Percentiles rank a stretch among this genome's conserved stretches.
Evolutionary conservation across 2,797 vertebrate species (phyloP).

Genomic region (Chrosomus eos): DNA sequence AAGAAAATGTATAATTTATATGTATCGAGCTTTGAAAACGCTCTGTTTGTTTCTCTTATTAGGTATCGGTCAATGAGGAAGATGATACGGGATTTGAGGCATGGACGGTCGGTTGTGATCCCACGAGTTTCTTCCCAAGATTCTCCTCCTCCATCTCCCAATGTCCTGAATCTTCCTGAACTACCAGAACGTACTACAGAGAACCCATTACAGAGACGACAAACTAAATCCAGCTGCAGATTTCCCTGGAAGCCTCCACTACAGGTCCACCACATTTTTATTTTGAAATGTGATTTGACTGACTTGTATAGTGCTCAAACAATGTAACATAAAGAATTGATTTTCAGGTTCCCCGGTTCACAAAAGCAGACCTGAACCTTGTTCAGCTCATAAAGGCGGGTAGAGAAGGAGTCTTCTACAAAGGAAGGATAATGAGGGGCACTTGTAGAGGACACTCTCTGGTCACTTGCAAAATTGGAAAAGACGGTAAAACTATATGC

Average conservation of each 20-base stretch:
- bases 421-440: conserved; percentile 74
- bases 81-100: conserved; percentile 53
- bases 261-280: conserved; percentile 62
- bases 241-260: conserved; percentile 67
- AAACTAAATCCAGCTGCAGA: conserved; percentile 46
- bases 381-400: conserved; percentile 79
- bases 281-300: background rate
- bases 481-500: conserved; percentile 69
- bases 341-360: conserved; percentile 66
- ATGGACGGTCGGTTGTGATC: background rate
- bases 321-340: background rate
- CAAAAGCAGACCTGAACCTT: conserved; percentile 74
- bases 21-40: background rate
- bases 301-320: too few species aligned
- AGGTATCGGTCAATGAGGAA: conserved; percentile 67
- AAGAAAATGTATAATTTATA: background rate
- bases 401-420: conserved; percentile 79
- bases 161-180: background rate
- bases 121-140: conserved; percentile 26
- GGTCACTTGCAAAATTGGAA: conserved; percentile 80
- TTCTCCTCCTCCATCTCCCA: conserved; percentile 12
- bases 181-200: background rate
- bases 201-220: conserved; percentile 27
- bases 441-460: conserved; percentile 77
- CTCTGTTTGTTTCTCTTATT: conserved; percentile 16